Percentiles rank a stretch among this genome's conserved stretches.
phyloP scores from a whole-genome alignment of 2,888 invertebrate species.

The Leptura quadrifasciata region DNA sequence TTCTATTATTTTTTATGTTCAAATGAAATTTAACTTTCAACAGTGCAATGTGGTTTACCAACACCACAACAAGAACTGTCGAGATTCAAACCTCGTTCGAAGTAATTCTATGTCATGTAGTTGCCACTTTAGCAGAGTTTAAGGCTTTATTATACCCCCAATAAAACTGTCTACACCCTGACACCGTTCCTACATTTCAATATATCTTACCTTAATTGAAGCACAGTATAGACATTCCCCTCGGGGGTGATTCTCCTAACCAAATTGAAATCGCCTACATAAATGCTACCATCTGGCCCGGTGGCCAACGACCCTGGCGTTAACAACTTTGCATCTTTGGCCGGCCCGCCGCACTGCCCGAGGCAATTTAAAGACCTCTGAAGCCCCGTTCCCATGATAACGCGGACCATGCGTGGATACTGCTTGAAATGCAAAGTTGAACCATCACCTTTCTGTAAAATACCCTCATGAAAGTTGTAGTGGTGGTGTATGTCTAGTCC shows the following conservation, averaged over 20 bases:
- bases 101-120: background rate
- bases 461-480: conserved; percentile 98
- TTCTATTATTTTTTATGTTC: no score
- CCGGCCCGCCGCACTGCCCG: conserved; percentile 89
- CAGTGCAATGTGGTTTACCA: background rate
- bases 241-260: conserved; percentile 93
- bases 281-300: conserved; percentile 96
- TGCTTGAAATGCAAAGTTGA: conserved; percentile 95
- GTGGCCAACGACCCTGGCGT: conserved; percentile 96
- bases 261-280: conserved; percentile 97
- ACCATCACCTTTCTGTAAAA: conserved; percentile 95
- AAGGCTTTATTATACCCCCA: conserved; percentile 12
- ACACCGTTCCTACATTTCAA: background rate
- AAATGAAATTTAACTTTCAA: background rate
- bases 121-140: conserved; percentile 11
- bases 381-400: conserved; percentile 94
- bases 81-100: background rate
- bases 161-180: conserved; percentile 30
- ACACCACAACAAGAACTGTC: background rate
- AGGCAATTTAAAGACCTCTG: conserved; percentile 91
- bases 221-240: conserved; percentile 91
- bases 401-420: conserved; percentile 92
- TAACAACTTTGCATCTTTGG: conserved; percentile 89
- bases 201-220: conserved; percentile 84
- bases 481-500: conserved; percentile 98